Conservation (phyloP, 2,888 invertebrate species). For the Conops quadrifasciatus region DNA sequence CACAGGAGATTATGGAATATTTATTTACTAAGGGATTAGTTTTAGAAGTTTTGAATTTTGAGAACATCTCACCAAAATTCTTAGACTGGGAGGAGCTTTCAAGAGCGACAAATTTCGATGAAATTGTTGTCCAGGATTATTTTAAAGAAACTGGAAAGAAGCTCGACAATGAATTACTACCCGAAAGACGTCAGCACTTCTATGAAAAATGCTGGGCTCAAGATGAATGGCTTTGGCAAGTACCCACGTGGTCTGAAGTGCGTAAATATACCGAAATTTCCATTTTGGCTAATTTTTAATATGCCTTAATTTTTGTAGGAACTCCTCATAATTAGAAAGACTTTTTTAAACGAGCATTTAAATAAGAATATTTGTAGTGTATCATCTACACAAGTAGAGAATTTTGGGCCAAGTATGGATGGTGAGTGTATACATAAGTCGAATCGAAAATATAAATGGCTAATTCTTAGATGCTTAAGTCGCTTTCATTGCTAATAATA, state of each 20-base stretch:
- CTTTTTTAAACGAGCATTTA: no score
- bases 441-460: no score
- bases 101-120: constrained; percentile 37
- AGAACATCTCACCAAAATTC: constrained; percentile 40
- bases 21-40: constrained; percentile 28
- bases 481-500: no score
- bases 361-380: no score
- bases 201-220: constrained; percentile 42
- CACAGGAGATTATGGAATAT: constrained; percentile 32
- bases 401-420: no score
- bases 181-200: constrained; percentile 34
- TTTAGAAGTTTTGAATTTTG: constrained; percentile 29
- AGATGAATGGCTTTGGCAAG: constrained; percentile 37
- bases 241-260: neutral
- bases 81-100: constrained; percentile 36
- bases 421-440: no score
- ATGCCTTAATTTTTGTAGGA: no score
- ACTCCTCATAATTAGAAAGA: no score
- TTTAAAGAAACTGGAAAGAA: constrained; percentile 29
- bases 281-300: no score
- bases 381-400: no score
- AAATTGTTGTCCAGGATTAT: constrained; percentile 35
- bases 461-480: no score
- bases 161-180: constrained; percentile 21
- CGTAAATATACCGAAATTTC: no score